Base-by-base conservation (phyloP, 2,888 invertebrate genomes). In the Leptopilina syphax region DNA sequence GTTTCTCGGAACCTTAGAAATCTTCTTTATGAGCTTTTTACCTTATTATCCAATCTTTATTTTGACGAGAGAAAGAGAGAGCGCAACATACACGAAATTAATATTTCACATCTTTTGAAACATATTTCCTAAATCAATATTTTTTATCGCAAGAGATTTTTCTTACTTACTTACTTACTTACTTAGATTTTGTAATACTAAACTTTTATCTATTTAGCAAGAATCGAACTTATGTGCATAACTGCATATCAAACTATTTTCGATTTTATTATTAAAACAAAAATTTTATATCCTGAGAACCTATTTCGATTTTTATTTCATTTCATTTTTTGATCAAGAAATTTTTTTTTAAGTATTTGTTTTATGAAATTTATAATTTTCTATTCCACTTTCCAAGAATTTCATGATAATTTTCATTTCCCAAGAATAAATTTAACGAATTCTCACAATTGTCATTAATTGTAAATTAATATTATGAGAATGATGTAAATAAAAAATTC, bases 11-110 rank as follows among this genome's bases (percentile, higher is more conserved):
- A 73, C 27, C 7, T n/a, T 47, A 68, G 70, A 54, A 60, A 24
- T 27, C 54, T 50, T 70, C 6, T 70, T 70, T 54, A 27, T 27
- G 54, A 70, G 54, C 70, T 70, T 70, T 70, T 70, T 70, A n/a
- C n/a, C 10, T 70, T 54, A 70, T 70, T 50, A 70, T 70, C 34
- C 70, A 70, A 70, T 70, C 27, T 70, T 70, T 73, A 73, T 57
- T 73, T n/a, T n/a, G 27, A 34, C n/a, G 54, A n/a, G 34, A 34
- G 24, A 34, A 10, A 50, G 12, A 50, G 50, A 50, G 47, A 47
- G 47, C 47, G 10, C 9, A 12, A 57, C 27, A 27, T 57, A 34
- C n/a, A 34, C n/a, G 13, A 13, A 9, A 73, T 73, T 34, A 57
- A 73, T 54, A 54, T 66, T 66, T 41, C 12, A 34, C n/a, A 0